Evolutionary conservation across 2,888 invertebrate genomes (phyloP).

Genomic region (Zygogramma bicolorata): DNA sequence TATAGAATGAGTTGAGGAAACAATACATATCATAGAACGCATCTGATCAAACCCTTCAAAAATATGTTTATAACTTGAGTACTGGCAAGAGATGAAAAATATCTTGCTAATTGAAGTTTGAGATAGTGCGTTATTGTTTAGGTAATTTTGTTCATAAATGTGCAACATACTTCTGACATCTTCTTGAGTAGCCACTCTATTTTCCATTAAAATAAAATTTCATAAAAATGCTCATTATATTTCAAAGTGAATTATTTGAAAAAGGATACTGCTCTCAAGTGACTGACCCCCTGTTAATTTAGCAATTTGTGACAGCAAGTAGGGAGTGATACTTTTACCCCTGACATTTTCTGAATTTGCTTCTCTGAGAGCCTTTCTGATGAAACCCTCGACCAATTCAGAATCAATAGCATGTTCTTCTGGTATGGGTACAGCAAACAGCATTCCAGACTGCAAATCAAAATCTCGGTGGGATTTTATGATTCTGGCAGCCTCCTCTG

Average conservation of each 20-base stretch:
- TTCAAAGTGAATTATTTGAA: too few species aligned
- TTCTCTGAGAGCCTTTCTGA: constrained; percentile 77
- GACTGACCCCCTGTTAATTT: constrained; percentile 86
- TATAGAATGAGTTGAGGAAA: constrained; percentile 59
- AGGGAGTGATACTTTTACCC: constrained; percentile 95
- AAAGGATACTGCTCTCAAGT: constrained; percentile 86
- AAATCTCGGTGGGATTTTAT: constrained; percentile 70
- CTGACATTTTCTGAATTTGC: constrained; percentile 70
- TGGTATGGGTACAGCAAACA: constrained; percentile 94
- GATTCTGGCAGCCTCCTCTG: constrained; percentile 80
- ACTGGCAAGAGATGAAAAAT: too few species aligned
- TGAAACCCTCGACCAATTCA: constrained; percentile 75
- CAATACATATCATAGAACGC: too few species aligned
- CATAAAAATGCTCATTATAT: too few species aligned
- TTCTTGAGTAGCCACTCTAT: too few species aligned
- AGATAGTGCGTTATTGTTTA: too few species aligned
- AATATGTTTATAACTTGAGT: too few species aligned
- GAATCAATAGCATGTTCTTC: constrained; percentile 74
- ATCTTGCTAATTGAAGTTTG: too few species aligned
- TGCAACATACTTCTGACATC: too few species aligned
- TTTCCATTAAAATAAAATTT: too few species aligned
- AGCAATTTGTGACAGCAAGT: constrained; percentile 82
- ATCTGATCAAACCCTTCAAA: background rate
- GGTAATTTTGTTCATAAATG: too few species aligned
- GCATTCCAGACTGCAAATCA: constrained; percentile 76